Evolutionary conservation across 1,140 invertebrate species (phyloP).

Genomic region (Chironomus striatipennis): DNA sequence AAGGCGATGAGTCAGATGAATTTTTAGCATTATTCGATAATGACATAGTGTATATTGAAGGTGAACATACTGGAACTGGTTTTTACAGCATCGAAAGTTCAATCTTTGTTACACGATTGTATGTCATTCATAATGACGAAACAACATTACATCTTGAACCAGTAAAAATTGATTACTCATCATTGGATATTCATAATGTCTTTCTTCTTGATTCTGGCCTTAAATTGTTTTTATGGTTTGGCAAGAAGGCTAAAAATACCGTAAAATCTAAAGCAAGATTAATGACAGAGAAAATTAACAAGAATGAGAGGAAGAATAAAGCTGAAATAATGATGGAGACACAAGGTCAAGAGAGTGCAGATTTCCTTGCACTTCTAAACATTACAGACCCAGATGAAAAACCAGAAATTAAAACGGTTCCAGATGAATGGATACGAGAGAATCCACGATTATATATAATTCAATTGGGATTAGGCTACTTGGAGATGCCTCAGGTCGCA

Average conservation of each 20-base stretch:
- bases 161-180: constrained; percentile 56
- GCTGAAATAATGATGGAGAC: constrained; percentile 80
- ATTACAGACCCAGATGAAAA: constrained; percentile 37
- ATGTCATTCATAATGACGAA: constrained; percentile 81
- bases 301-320: constrained; percentile 94
- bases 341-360: constrained; percentile 70
- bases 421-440: constrained; percentile 43
- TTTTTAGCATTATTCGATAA: constrained; percentile 89
- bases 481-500: constrained; percentile 95
- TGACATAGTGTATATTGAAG: constrained; percentile 93
- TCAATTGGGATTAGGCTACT: constrained; percentile 93
- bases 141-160: constrained; percentile 88
- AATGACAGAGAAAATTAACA: constrained; percentile 97
- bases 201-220: constrained; percentile 86
- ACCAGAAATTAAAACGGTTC: constrained; percentile 36
- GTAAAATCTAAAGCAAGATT: constrained; percentile 89
- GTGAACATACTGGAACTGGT: constrained; percentile 90
- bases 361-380: constrained; percentile 74
- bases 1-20: constrained; percentile 91
- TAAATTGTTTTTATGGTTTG: constrained; percentile 88
- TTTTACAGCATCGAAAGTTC: constrained; percentile 97
- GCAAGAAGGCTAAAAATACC: constrained; percentile 87
- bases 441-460: constrained; percentile 92
- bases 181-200: constrained; percentile 84
- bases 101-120: constrained; percentile 73